Conservation (phyloP, 2,797 vertebrate genomes). For the Monodelphis domestica region DNA sequence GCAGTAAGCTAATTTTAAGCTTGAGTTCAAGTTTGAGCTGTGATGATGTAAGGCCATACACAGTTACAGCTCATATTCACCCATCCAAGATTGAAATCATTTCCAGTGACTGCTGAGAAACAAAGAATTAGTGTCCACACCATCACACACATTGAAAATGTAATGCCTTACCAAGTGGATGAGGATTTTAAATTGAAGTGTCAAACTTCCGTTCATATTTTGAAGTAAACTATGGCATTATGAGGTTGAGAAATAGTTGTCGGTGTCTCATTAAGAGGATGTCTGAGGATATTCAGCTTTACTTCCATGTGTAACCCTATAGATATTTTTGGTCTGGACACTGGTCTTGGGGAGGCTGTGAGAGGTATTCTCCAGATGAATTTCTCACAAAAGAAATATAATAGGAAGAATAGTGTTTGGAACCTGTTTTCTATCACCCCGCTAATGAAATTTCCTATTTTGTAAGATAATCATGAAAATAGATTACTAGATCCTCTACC, state of each 20-base stretch:
- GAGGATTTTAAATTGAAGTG: not conserved
- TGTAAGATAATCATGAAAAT: not conserved
- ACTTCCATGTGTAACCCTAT: not conserved
- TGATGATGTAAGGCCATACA: constrained; percentile 1
- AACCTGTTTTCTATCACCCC: not conserved
- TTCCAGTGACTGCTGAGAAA: constrained; percentile 60
- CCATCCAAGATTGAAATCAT: constrained; percentile 57
- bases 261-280: not conserved
- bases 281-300: not conserved
- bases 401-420: not conserved
- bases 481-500: not conserved
- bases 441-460: not conserved
- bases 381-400: not conserved
- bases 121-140: constrained; percentile 57
- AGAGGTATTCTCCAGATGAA: not conserved
- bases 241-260: not conserved
- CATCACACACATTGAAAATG: not conserved
- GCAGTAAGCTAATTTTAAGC: constrained; percentile 60
- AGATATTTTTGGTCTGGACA: not conserved
- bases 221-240: not conserved
- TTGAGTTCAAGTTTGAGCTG: constrained; percentile 64
- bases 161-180: not conserved
- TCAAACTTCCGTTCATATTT: not conserved
- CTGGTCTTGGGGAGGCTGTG: not conserved
- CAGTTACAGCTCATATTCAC: constrained; percentile 21